phyloP scores from a whole-genome alignment of 2,113 vertebrate genomes.

The Mus pahari region DNA sequence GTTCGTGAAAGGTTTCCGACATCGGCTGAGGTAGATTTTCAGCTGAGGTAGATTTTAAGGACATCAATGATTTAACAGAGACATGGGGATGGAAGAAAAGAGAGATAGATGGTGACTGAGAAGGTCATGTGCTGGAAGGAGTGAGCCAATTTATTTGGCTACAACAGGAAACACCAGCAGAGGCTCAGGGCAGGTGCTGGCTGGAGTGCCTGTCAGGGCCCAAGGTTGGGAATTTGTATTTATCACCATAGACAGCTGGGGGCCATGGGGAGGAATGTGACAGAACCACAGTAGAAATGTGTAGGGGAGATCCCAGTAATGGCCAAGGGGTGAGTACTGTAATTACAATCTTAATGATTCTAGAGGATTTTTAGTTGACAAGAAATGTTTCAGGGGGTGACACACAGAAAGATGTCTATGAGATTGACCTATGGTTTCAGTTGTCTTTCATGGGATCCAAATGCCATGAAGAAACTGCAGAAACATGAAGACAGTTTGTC shows the following conservation, averaged over 20 bases:
- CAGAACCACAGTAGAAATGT: background rate
- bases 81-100: background rate
- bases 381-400: background rate
- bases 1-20: background rate
- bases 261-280: background rate
- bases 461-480: background rate
- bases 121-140: background rate
- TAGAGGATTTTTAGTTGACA: conserved; percentile 3
- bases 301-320: background rate
- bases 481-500: background rate
- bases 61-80: background rate
- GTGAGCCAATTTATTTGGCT: background rate
- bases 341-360: background rate
- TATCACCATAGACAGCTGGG: conserved; percentile 37
- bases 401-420: background rate
- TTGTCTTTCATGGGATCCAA: background rate
- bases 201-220: background rate
- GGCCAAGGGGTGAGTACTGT: background rate
- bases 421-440: conserved; percentile 19
- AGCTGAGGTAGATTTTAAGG: background rate
- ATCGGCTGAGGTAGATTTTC: background rate
- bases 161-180: background rate
- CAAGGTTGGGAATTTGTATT: background rate
- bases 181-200: background rate
- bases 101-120: background rate